These are phyloP conservation scores for Tolypeutes matacus DNA, from an alignment of 2,797 vertebrate species.

Conservation along the genomic window DNA sequence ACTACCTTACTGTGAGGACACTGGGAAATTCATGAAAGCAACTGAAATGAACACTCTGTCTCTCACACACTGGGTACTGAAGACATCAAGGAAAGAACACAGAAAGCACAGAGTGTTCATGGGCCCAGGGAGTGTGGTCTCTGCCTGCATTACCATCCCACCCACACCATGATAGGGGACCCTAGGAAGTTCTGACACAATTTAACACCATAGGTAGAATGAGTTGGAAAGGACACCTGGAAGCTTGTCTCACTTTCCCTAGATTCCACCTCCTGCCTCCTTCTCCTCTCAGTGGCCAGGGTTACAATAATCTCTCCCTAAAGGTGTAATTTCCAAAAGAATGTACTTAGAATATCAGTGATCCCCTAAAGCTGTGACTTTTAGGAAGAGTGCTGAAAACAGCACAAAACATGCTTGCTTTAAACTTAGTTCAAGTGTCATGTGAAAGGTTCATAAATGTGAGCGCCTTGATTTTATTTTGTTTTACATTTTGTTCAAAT, in stretches of 20 bases:
- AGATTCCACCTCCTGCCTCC: not conserved
- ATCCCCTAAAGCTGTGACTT: not conserved
- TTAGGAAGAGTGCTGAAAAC: constrained; percentile 24
- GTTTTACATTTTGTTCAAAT: not conserved
- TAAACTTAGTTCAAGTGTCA: constrained; percentile 14
- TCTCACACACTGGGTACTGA: not conserved
- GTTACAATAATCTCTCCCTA: not conserved
- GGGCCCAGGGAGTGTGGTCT: not conserved
- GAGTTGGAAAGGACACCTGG: not conserved
- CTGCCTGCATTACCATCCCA: not conserved
- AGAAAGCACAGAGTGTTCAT: not conserved
- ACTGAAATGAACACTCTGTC: not conserved
- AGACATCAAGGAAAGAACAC: not conserved
- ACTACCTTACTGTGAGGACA: not conserved
- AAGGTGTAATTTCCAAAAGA: constrained; percentile 29
- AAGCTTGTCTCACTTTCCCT: not conserved
- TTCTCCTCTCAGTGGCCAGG: not conserved
- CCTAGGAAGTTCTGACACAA: not conserved
- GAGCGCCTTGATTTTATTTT: not conserved
- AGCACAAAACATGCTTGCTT: not conserved
- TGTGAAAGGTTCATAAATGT: not conserved
- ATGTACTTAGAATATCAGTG: not conserved
- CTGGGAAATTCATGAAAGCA: not conserved
- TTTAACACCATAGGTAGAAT: not conserved
- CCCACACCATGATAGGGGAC: not conserved